Percentiles rank a stretch among this genome's conserved stretches.
phyloP scores from a whole-genome alignment of 2,888 invertebrate genomes.

The Plagodis pulveraria region DNA sequence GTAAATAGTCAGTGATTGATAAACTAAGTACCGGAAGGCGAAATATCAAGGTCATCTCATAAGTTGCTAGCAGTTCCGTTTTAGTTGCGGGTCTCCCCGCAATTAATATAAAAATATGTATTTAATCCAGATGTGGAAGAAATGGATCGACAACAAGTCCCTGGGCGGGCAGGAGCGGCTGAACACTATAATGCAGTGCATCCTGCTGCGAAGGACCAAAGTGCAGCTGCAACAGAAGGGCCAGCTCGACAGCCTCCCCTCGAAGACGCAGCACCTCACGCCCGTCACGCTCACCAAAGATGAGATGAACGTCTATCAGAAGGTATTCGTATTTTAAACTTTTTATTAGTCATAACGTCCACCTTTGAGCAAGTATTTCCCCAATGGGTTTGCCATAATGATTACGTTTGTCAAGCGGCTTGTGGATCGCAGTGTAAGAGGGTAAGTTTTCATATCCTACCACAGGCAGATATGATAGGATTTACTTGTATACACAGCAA shows the following conservation, averaged over 20 bases:
- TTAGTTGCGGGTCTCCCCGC: no score
- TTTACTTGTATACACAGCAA: no score
- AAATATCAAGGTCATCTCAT: no score
- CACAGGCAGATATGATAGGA: no score
- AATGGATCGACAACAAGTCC: constrained; percentile 95
- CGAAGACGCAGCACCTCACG: constrained; percentile 82
- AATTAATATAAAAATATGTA: neutral
- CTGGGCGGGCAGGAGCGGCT: constrained; percentile 91
- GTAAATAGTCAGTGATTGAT: no score
- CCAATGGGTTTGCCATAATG: no score
- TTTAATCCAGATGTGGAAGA: constrained; percentile 90
- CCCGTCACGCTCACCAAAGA: constrained; percentile 87
- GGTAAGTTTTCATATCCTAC: no score
- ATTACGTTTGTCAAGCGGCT: no score
- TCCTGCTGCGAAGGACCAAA: constrained; percentile 96
- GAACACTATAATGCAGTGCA: constrained; percentile 92
- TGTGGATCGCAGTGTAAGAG: no score
- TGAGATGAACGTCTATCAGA: constrained; percentile 90
- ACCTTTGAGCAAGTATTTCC: no score
- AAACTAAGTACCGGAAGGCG: no score
- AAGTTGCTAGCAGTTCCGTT: no score
- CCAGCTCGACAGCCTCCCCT: constrained; percentile 86
- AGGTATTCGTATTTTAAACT: constrained; percentile 5
- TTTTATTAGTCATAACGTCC: neutral
- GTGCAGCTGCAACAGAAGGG: constrained; percentile 88